Evolutionary conservation across 2,797 vertebrate species (phyloP).

Genomic region (Manis pentadactyla): DNA sequence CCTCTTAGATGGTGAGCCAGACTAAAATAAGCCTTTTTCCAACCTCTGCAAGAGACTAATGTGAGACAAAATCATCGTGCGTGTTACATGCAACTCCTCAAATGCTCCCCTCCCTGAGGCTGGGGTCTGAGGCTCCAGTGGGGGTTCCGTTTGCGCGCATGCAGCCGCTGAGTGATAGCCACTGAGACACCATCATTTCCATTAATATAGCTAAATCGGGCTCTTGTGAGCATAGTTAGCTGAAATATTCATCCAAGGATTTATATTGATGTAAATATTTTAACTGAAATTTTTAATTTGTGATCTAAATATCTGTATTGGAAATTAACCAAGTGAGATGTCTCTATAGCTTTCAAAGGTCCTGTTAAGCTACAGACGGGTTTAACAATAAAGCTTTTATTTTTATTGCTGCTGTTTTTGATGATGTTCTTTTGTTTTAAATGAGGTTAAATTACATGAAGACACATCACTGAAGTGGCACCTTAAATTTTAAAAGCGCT

Average conservation of each 20-base stretch:
- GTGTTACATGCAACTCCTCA: too few relatives aligned
- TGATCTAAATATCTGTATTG: not conserved
- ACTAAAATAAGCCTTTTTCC: not conserved
- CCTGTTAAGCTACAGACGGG: not conserved
- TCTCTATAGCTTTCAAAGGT: not conserved
- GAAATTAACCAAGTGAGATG: not conserved
- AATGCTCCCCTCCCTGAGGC: accelerated
- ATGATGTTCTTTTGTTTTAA: not conserved
- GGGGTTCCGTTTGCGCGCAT: accelerated
- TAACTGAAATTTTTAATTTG: too few relatives aligned
- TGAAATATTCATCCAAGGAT: too few relatives aligned
- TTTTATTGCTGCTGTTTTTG: not conserved
- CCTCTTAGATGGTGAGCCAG: not conserved
- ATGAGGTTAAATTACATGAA: not conserved
- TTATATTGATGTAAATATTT: too few relatives aligned
- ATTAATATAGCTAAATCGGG: accelerated
- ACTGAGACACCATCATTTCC: accelerated
- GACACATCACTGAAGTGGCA: not conserved
- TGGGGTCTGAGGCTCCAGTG: too few relatives aligned
- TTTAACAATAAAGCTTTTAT: not conserved
- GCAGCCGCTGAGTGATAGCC: not conserved
- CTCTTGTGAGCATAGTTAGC: too few relatives aligned
- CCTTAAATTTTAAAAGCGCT: not conserved
- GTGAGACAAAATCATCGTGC: too few relatives aligned
- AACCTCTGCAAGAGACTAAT: not conserved